Evolutionary conservation across 1,140 invertebrate species (phyloP).

Genomic region (Trichonephila clavipes): DNA sequence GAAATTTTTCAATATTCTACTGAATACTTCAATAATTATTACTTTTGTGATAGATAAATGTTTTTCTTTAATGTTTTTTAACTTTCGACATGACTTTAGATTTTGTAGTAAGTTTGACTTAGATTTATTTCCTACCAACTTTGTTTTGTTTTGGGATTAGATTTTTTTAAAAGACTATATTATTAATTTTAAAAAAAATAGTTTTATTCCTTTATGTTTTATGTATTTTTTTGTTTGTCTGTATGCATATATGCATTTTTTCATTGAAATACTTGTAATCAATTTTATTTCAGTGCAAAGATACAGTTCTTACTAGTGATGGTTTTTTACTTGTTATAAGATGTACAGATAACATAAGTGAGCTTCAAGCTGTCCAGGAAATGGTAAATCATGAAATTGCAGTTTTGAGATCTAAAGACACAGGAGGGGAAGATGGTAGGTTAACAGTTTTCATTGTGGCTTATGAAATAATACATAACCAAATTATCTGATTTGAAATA

Average conservation of each 20-base stretch:
- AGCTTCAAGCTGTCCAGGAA: slow-evolving; percentile 89
- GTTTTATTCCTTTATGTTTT: not conserved
- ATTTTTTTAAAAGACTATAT: no score
- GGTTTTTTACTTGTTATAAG: slow-evolving; percentile 90
- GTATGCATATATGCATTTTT: not conserved
- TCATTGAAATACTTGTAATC: not conserved
- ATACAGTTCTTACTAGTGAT: slow-evolving; percentile 88
- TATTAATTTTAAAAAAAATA: not conserved
- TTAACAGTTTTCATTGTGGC: not conserved
- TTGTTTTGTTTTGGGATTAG: no score
- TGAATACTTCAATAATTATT: no score
- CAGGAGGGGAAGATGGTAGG: slow-evolving; percentile 88
- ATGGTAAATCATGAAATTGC: slow-evolving; percentile 90
- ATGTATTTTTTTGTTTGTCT: not conserved
- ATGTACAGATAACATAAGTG: slow-evolving; percentile 88
- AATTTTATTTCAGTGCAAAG: slow-evolving; percentile 86
- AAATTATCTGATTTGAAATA: no score
- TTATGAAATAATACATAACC: not conserved
- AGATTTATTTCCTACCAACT: no score
- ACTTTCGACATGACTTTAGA: no score
- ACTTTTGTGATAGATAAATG: no score
- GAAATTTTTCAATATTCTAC: no score
- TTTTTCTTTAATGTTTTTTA: no score
- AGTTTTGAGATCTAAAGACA: slow-evolving; percentile 88
- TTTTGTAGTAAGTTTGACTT: no score